Percentiles rank a stretch among this genome's conserved stretches.
Evolutionary conservation across 1,140 invertebrate species (phyloP).

Genomic region (Aradophagus sp.): DNA sequence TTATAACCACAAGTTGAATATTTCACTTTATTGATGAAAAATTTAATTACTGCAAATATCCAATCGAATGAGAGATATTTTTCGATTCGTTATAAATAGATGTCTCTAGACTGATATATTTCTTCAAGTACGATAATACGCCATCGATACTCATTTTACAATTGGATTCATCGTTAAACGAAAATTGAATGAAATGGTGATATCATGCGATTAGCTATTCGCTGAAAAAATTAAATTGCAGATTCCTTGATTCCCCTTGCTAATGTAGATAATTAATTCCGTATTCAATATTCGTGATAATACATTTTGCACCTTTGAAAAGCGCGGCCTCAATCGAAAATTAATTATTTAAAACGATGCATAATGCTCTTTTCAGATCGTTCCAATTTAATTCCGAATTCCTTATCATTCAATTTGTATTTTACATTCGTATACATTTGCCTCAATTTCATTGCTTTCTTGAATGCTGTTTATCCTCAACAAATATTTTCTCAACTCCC

Average conservation of each 20-base stretch:
- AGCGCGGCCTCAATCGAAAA: too few species aligned
- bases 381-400: too few species aligned
- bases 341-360: too few species aligned
- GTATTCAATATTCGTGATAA: background rate
- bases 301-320: too few species aligned
- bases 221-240: background rate
- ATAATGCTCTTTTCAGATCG: too few species aligned
- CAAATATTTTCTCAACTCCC: too few species aligned
- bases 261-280: slow-evolving; percentile 1
- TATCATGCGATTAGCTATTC: slow-evolving; percentile 7
- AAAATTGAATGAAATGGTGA: slow-evolving; percentile 14
- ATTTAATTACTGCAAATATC: background rate
- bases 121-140: background rate
- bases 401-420: too few species aligned
- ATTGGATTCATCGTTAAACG: slow-evolving; percentile 5
- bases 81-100: slow-evolving; percentile 4
- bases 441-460: too few species aligned
- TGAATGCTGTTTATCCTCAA: too few species aligned
- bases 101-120: slow-evolving; percentile 14
- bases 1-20: background rate
- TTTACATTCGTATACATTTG: too few species aligned
- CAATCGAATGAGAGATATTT: slow-evolving; percentile 1
- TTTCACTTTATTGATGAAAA: background rate
- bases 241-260: background rate
- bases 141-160: slow-evolving; percentile 4